Conservation (phyloP, 2,888 invertebrate genomes). For the Amphipoea lucens region DNA sequence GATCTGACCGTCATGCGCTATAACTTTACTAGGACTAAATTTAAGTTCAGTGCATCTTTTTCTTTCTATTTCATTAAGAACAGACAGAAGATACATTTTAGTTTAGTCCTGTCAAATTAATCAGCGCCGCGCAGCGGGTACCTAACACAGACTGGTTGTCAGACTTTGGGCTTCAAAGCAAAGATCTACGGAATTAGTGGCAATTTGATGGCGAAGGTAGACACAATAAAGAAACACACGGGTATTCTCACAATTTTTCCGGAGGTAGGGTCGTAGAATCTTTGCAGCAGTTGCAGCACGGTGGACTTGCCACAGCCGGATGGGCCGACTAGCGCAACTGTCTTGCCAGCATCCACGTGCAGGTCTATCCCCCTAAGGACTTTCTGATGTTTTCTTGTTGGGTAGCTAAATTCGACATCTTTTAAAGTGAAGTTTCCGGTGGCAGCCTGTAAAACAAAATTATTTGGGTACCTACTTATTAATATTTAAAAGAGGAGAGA, state of each 20-base stretch:
- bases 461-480: not conserved
- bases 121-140: too few species aligned
- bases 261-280: slow-evolving; percentile 94
- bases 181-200: not conserved
- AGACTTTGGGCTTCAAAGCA: not conserved
- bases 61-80: too few species aligned
- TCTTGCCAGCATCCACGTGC: slow-evolving; percentile 92
- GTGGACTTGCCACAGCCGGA: slow-evolving; percentile 96
- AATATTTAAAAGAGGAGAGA: not conserved
- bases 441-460: slow-evolving; percentile 81
- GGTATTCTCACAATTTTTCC: slow-evolving; percentile 85
- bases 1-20: too few species aligned
- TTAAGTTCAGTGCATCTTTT: too few species aligned
- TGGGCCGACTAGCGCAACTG: slow-evolving; percentile 93
- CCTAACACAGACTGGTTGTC: not conserved
- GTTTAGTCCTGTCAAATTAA: too few species aligned
- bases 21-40: too few species aligned
- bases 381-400: slow-evolving; percentile 92
- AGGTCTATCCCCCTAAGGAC: slow-evolving; percentile 93
- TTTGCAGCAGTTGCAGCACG: slow-evolving; percentile 93
- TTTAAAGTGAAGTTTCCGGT: slow-evolving; percentile 92
- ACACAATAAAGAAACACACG: not conserved
- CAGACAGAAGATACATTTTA: too few species aligned
- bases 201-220: not conserved
- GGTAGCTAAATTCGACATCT: slow-evolving; percentile 94